phyloP scores from a whole-genome alignment of 1,140 invertebrate species.

The Metopolophium dirhodum region DNA sequence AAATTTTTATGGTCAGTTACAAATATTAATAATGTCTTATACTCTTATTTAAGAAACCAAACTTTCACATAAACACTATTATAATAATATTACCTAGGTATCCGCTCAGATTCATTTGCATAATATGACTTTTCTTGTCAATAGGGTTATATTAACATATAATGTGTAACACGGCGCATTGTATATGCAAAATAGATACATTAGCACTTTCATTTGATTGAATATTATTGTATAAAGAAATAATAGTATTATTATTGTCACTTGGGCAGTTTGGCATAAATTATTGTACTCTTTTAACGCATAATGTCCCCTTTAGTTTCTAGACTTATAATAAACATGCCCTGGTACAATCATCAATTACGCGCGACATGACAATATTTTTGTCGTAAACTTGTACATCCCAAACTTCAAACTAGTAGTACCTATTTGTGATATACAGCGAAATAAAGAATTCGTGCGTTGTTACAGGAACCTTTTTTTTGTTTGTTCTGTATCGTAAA shows the following conservation, averaged over 20 bases:
- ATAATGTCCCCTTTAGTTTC: not conserved
- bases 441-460: not conserved
- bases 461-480: too few species aligned
- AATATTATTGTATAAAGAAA: too few species aligned
- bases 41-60: not conserved
- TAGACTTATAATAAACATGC: not conserved
- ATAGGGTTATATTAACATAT: not conserved
- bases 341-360: not conserved
- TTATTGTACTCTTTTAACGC: not conserved
- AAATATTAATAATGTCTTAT: not conserved
- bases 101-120: not conserved
- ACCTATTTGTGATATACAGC: not conserved
- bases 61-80: not conserved
- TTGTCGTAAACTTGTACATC: not conserved
- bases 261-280: not conserved
- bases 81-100: not conserved
- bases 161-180: not conserved
- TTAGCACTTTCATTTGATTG: too few species aligned
- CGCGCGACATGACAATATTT: too few species aligned
- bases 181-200: not conserved
- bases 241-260: too few species aligned
- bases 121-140: not conserved
- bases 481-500: too few species aligned
- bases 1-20: not conserved
- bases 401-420: not conserved